Evolutionary conservation across 2,797 vertebrate genomes (phyloP).

Genomic region (Poecilia picta): DNA sequence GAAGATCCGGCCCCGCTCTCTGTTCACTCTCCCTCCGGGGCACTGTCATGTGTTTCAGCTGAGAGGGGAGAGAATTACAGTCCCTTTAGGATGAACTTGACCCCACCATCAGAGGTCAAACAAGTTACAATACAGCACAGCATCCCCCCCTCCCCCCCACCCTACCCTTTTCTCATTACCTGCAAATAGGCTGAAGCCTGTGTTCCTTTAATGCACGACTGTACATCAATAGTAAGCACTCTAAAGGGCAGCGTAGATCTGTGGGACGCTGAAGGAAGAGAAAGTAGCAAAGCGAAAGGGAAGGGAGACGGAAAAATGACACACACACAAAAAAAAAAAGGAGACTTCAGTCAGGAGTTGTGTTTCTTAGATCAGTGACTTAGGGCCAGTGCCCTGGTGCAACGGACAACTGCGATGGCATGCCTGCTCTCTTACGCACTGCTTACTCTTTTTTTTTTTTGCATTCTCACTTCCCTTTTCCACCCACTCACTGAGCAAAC

Average conservation of each 20-base stretch:
- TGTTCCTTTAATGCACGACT: conserved; percentile 44
- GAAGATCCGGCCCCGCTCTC: conserved; percentile 21
- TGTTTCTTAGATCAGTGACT: conserved; percentile 70
- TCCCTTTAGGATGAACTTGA: conserved; percentile 69
- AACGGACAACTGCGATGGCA: conserved; percentile 59
- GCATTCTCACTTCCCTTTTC: conserved; percentile 27
- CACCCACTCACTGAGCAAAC: conserved; percentile 39
- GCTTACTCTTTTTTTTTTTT: conserved; percentile 27
- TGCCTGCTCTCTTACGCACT: conserved; percentile 34
- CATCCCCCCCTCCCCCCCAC: background rate
- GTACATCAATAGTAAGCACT: conserved; percentile 59
- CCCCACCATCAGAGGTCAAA: conserved; percentile 64
- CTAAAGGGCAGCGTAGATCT: conserved; percentile 36
- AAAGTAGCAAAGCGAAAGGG: conserved; percentile 21
- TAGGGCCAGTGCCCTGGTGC: conserved; percentile 46
- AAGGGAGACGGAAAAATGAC: conserved; percentile 21
- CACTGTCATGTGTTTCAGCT: conserved; percentile 52
- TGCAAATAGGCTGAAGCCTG: conserved; percentile 44
- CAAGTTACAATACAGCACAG: conserved; percentile 55
- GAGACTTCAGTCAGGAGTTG: conserved; percentile 52
- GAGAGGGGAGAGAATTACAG: conserved; percentile 52
- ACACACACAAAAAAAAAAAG: conserved; percentile 13
- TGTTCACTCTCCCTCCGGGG: conserved; percentile 19
- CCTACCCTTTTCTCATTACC: conserved; percentile 60
- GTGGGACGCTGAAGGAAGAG: conserved; percentile 41